phyloP scores from a whole-genome alignment of 2,797 vertebrate genomes.

The Poeciliopsis gracilis region DNA sequence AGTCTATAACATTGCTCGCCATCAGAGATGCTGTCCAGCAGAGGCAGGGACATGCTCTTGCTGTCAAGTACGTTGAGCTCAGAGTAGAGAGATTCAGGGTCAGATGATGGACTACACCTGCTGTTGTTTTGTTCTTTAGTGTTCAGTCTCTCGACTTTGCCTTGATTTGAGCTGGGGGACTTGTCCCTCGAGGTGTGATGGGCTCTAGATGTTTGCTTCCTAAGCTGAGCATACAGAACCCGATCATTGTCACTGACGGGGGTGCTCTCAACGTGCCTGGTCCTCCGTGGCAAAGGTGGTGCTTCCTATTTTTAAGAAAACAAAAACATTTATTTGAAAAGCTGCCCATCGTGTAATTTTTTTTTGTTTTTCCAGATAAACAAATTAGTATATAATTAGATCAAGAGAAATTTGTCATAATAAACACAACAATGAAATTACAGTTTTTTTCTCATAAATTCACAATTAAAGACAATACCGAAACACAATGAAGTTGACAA shows the following conservation, averaged over 20 bases:
- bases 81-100: slow-evolving; percentile 65
- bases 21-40: slow-evolving; percentile 51
- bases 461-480: neutral
- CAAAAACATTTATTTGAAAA: slow-evolving; percentile 11
- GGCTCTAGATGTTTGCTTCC: slow-evolving; percentile 53
- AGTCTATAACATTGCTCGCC: slow-evolving; percentile 46
- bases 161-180: neutral
- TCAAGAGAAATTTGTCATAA: neutral
- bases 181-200: slow-evolving; percentile 28
- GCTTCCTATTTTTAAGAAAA: slow-evolving; percentile 57
- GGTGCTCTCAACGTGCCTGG: slow-evolving; percentile 34
- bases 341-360: neutral
- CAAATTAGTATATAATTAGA: neutral
- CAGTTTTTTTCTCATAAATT: neutral
- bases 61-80: slow-evolving; percentile 67
- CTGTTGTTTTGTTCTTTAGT: slow-evolving; percentile 19
- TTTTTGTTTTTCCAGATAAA: neutral
- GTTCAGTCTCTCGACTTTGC: slow-evolving; percentile 17
- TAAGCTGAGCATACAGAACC: slow-evolving; percentile 76
- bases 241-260: slow-evolving; percentile 35
- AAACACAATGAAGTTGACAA: neutral
- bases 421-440: neutral
- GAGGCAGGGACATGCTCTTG: slow-evolving; percentile 70
- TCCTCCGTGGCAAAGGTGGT: slow-evolving; percentile 76
- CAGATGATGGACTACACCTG: slow-evolving; percentile 23